Evolutionary conservation across 2,113 vertebrate species (phyloP).

Genomic region (Bostrychus sinensis): DNA sequence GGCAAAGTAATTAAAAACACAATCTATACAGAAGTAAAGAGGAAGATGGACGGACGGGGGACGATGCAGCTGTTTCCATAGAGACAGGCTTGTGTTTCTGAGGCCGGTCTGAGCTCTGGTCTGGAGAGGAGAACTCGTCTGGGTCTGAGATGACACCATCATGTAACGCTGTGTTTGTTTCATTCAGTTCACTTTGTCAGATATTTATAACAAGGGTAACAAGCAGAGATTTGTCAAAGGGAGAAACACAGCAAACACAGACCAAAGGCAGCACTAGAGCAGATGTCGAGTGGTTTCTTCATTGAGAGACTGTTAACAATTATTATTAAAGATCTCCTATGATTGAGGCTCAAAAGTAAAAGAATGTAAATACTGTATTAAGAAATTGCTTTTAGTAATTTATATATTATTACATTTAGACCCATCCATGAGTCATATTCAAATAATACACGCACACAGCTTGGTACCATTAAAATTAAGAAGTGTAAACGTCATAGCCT

Average conservation of each 20-base stretch:
- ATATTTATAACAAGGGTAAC: neutral
- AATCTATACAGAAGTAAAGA: neutral
- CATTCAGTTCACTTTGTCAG: neutral
- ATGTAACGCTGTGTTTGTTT: constrained; percentile 29
- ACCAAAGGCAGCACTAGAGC: neutral
- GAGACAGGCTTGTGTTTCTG: no score
- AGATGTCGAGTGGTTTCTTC: neutral
- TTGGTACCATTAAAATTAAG: no score
- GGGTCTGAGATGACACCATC: constrained; percentile 15
- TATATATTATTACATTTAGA: no score
- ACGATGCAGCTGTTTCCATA: constrained; percentile 65
- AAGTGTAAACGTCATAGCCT: no score
- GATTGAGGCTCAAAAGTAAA: no score
- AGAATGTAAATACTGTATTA: no score
- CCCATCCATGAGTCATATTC: no score
- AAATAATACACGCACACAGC: no score
- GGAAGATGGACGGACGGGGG: constrained; percentile 33
- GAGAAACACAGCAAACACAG: neutral
- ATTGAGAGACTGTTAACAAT: no score
- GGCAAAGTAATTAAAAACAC: neutral
- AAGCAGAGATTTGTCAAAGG: neutral
- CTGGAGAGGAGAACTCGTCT: constrained; percentile 10
- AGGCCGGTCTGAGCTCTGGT: no score
- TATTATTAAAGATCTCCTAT: no score
- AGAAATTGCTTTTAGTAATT: no score